Conservation (phyloP, 1,140 invertebrate species). For the Papilio xuthus region DNA sequence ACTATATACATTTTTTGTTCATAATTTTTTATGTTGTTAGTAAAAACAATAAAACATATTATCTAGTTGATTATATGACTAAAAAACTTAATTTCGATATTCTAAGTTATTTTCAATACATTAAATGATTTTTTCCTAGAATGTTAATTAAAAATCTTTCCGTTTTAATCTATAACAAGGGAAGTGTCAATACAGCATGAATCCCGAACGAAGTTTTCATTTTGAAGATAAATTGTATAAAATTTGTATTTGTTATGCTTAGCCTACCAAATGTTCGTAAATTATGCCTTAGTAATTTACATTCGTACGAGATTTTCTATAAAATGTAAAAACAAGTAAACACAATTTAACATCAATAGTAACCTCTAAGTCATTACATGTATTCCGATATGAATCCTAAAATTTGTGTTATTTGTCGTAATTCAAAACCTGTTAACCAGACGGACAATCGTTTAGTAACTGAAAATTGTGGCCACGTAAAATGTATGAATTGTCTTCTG, state of each 20-base stretch:
- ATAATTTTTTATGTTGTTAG: neutral
- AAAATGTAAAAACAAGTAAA: slow-evolving; percentile 25
- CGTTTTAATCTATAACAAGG: slow-evolving; percentile 25
- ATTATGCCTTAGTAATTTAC: slow-evolving; percentile 27
- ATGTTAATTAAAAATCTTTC: neutral
- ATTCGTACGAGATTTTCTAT: neutral
- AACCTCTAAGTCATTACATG: slow-evolving; percentile 55
- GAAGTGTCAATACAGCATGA: slow-evolving; percentile 36
- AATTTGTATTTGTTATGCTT: slow-evolving; percentile 31
- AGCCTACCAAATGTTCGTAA: slow-evolving; percentile 26
- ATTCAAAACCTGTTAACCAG: slow-evolving; percentile 68
- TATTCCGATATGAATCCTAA: slow-evolving; percentile 66
- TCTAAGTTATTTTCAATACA: neutral
- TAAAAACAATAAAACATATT: neutral
- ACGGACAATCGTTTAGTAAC: slow-evolving; percentile 81
- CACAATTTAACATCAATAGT: slow-evolving; percentile 40
- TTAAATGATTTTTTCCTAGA: neutral
- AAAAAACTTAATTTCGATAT: neutral
- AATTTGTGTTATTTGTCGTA: slow-evolving; percentile 73
- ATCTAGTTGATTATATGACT: neutral
- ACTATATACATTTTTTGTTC: neutral
- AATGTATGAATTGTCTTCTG: slow-evolving; percentile 81
- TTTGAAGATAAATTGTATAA: slow-evolving; percentile 30
- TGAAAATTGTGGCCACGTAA: slow-evolving; percentile 82
- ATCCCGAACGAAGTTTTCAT: slow-evolving; percentile 30